These are phyloP conservation scores for Clistopyga incitator DNA, from an alignment of 2,888 invertebrate species.

Conservation along the genomic window DNA sequence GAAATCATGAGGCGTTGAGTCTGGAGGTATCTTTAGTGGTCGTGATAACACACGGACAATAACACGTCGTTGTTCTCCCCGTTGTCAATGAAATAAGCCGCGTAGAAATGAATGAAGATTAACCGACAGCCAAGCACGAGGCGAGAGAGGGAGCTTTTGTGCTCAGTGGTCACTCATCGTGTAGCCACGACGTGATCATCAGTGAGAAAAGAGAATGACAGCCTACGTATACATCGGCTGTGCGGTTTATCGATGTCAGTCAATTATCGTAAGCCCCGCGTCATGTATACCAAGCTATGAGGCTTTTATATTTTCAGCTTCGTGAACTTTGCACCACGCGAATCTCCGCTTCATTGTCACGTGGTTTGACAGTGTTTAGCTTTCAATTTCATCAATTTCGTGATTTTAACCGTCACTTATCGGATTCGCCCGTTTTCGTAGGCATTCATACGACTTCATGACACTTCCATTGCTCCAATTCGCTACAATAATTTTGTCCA, in stretches of 20 bases:
- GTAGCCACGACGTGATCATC: slow-evolving; percentile 24
- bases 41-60: slow-evolving; percentile 57
- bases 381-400: slow-evolving; percentile 5
- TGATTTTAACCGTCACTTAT: background rate
- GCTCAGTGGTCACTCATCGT: slow-evolving; percentile 48
- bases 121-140: slow-evolving; percentile 64
- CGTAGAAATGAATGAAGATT: slow-evolving; percentile 78
- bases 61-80: slow-evolving; percentile 67
- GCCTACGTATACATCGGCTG: slow-evolving; percentile 45
- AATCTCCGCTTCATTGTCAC: slow-evolving; percentile 35
- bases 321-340: slow-evolving; percentile 69
- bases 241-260: slow-evolving; percentile 72
- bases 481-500: too few species aligned
- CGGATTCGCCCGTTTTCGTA: background rate
- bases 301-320: slow-evolving; percentile 64
- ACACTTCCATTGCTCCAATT: too few species aligned
- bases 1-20: slow-evolving; percentile 46
- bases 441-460: too few species aligned
- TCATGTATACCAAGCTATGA: slow-evolving; percentile 40
- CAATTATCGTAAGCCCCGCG: slow-evolving; percentile 67
- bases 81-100: slow-evolving; percentile 76
- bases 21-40: slow-evolving; percentile 33
- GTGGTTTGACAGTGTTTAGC: slow-evolving; percentile 8
- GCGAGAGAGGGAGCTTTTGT: slow-evolving; percentile 20
- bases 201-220: slow-evolving; percentile 68